Conservation (phyloP, 30 jellyfish, hydroid and myxozoan genomes). For the Hydra vulgaris region DNA sequence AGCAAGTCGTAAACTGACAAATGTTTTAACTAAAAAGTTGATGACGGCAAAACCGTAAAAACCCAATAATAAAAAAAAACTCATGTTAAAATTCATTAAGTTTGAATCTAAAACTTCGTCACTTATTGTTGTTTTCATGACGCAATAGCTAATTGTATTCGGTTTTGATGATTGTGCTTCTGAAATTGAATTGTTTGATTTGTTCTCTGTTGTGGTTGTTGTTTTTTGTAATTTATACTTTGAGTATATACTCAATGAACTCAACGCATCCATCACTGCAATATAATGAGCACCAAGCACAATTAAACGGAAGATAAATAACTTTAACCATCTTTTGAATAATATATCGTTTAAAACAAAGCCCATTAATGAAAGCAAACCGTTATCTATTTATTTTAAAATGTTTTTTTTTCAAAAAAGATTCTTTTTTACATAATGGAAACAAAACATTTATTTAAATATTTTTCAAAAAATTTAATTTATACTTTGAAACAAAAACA, state of each 20-base stretch:
- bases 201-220: background rate
- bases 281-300: conserved; percentile 30
- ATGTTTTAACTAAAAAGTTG: conserved; percentile 15
- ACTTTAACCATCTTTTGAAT: conserved; percentile 19
- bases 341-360: conserved; percentile 1
- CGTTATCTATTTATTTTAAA: too few relatives aligned
- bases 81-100: conserved; percentile 9
- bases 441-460: too few relatives aligned
- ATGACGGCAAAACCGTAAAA: conserved; percentile 30
- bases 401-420: too few relatives aligned
- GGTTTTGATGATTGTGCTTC: conserved; percentile 1
- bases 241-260: conserved; percentile 17
- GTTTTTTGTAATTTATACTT: conserved; percentile 2
- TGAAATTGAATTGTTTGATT: background rate
- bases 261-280: conserved; percentile 37
- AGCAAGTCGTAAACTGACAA: conserved; percentile 24
- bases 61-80: conserved; percentile 26
- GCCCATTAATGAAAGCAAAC: conserved; percentile 20
- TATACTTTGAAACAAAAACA: too few relatives aligned
- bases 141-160: conserved; percentile 23
- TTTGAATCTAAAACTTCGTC: conserved; percentile 22
- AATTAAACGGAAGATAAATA: conserved; percentile 11
- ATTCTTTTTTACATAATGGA: too few relatives aligned
- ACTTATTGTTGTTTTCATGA: conserved; percentile 7
- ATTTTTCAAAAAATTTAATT: too few relatives aligned